phyloP scores from a whole-genome alignment of 1,140 invertebrate species.

The Tetramorium parvispinum region DNA sequence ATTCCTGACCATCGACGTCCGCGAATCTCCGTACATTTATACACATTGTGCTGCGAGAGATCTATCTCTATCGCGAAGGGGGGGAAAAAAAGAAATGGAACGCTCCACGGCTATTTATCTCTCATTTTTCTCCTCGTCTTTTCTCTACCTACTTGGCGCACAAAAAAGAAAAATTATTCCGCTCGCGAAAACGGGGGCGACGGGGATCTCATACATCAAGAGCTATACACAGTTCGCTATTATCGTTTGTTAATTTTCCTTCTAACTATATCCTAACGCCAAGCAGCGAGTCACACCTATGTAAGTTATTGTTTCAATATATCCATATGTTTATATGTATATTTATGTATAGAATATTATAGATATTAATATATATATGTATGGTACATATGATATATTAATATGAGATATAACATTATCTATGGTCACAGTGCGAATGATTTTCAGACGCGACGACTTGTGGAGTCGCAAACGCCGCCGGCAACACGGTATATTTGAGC shows the following conservation, averaged over 20 bases:
- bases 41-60: constrained; percentile 10
- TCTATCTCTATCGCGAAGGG: constrained; percentile 32
- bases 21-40: constrained; percentile 36
- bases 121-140: not conserved
- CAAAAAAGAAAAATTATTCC: constrained; percentile 53
- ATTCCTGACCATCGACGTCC: constrained; percentile 19
- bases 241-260: constrained; percentile 74
- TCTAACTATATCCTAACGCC: constrained; percentile 75
- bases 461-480: constrained; percentile 51
- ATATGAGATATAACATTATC: constrained; percentile 43
- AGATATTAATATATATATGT: constrained; percentile 61
- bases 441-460: constrained; percentile 41
- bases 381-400: constrained; percentile 59
- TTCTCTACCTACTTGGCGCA: constrained; percentile 42
- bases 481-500: constrained; percentile 53
- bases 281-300: constrained; percentile 73
- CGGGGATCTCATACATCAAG: constrained; percentile 67
- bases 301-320: constrained; percentile 65
- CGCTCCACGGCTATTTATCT: not conserved
- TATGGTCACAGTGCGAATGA: constrained; percentile 36
- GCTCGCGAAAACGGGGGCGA: constrained; percentile 24
- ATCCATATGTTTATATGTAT: constrained; percentile 58
- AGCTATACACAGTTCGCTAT: constrained; percentile 76
- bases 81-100: constrained; percentile 22
- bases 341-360: constrained; percentile 60